These are phyloP conservation scores for Indri indri DNA, from an alignment of 2,113 vertebrate species.

Conservation along the genomic window DNA sequence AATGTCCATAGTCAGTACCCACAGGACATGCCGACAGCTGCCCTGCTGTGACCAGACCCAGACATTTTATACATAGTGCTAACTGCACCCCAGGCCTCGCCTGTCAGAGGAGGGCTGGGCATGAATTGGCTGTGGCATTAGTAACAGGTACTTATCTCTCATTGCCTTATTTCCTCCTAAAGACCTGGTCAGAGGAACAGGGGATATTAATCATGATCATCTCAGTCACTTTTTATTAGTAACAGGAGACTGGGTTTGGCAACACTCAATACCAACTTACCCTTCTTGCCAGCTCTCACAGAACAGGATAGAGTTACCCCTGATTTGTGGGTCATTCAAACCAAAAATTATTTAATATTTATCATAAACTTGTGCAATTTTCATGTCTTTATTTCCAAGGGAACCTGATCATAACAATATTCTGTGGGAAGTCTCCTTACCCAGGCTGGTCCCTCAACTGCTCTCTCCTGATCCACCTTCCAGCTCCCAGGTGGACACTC, in stretches of 20 bases:
- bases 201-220: constrained; percentile 48
- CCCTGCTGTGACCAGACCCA: background rate
- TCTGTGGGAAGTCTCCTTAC: background rate
- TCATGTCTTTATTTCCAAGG: constrained; percentile 21
- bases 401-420: background rate
- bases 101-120: background rate
- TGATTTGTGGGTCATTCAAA: constrained; percentile 49
- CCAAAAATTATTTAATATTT: constrained; percentile 45
- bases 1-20: background rate
- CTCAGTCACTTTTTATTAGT: constrained; percentile 59
- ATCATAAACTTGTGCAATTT: background rate
- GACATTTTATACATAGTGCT: background rate
- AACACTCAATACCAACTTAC: constrained; percentile 45
- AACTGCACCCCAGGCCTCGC: background rate
- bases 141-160: constrained; percentile 50
- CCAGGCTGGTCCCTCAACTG: background rate
- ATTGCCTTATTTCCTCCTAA: constrained; percentile 45
- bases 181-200: constrained; percentile 44
- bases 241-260: constrained; percentile 59
- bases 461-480: background rate
- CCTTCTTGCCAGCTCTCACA: constrained; percentile 17
- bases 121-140: background rate
- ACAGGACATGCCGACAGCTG: background rate
- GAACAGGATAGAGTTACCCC: constrained; percentile 14
- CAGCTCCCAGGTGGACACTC: background rate